Evolutionary conservation across 35 echinoderm and acorn worm genomes (phyloP).

Genomic region (Heliocidaris tuberculata): DNA sequence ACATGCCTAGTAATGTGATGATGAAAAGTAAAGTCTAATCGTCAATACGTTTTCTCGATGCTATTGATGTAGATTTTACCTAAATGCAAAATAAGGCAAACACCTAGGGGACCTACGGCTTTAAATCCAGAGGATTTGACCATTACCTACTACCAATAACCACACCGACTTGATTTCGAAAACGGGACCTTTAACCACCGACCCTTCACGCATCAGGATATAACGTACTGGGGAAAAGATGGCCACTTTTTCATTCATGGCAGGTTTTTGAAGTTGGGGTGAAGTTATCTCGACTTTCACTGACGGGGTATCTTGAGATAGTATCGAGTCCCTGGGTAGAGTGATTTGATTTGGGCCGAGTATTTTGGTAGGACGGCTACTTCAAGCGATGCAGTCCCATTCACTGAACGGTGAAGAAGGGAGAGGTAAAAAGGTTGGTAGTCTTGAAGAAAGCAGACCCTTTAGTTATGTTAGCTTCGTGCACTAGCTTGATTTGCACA

Average conservation of each 20-base stretch:
- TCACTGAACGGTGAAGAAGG: neutral
- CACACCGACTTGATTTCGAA: neutral
- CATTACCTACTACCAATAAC: no score
- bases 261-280: neutral
- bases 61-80: no score
- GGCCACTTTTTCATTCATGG: neutral
- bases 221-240: neutral
- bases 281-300: conserved; percentile 4
- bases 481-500: no score
- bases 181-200: neutral
- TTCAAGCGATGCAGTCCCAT: neutral
- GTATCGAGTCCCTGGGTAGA: neutral
- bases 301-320: conserved; percentile 15
- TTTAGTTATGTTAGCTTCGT: neutral
- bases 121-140: no score
- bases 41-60: no score
- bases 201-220: neutral
- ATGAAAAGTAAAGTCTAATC: no score
- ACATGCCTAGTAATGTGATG: no score
- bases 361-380: conserved; percentile 12
- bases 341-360: conserved; percentile 9
- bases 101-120: no score
- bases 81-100: no score
- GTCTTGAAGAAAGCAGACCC: neutral
- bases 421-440: neutral